phyloP scores from a whole-genome alignment of 1,140 invertebrate species.

The Scylla paramamosain region DNA sequence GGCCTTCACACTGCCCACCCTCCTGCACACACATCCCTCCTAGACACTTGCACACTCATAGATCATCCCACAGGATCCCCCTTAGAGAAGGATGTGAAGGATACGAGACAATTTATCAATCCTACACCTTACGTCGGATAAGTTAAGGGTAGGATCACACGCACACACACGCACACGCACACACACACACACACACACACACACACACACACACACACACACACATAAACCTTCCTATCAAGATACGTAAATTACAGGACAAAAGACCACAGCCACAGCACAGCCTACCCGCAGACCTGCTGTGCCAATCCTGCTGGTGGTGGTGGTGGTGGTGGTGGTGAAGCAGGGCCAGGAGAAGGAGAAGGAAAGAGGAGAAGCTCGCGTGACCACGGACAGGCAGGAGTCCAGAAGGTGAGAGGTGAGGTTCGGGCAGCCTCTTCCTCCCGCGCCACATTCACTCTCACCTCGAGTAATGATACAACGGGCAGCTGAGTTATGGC shows the following conservation, averaged over 20 bases:
- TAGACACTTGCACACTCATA: background rate
- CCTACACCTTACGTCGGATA: too few relatives aligned
- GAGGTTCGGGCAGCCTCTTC: background rate
- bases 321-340: constrained; percentile 8
- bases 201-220: too few relatives aligned
- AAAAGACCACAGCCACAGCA: too few relatives aligned
- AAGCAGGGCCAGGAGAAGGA: background rate
- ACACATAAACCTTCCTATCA: background rate
- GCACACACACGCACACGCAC: too few relatives aligned
- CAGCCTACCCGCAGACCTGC: background rate
- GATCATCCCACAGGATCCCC: too few relatives aligned
- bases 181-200: too few relatives aligned
- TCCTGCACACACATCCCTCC: background rate
- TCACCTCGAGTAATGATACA: background rate
- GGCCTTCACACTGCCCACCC: background rate
- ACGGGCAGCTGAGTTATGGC: constrained; percentile 27
- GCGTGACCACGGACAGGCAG: background rate
- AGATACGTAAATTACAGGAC: background rate
- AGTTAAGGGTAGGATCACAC: background rate
- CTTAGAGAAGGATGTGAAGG: too few relatives aligned
- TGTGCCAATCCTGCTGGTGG: background rate
- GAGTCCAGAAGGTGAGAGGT: background rate
- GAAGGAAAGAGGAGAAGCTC: background rate
- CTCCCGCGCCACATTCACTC: background rate
- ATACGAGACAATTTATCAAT: too few relatives aligned